Percentiles rank a stretch among this genome's conserved stretches.
Evolutionary conservation across 2,113 vertebrate genomes (phyloP).

Genomic region (Climacteris rufus): DNA sequence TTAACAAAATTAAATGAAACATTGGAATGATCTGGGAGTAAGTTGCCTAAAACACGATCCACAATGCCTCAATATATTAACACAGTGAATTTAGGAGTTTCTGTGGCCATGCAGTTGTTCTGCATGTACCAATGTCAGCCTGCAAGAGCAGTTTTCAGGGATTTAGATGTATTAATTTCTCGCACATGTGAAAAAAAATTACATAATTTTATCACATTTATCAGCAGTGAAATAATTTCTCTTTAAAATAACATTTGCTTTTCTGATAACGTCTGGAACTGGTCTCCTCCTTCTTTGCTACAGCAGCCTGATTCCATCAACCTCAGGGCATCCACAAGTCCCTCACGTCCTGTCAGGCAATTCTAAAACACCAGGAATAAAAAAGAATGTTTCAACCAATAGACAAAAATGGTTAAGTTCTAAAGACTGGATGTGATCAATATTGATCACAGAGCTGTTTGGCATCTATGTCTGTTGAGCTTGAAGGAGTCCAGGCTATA

Average conservation of each 20-base stretch:
- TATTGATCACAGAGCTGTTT: background rate
- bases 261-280: background rate
- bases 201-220: background rate
- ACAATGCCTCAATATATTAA: background rate
- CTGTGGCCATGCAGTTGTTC: background rate
- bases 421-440: background rate
- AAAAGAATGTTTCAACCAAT: background rate
- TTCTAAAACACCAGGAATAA: background rate
- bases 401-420: background rate
- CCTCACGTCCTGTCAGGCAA: background rate
- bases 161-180: background rate
- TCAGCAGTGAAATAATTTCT: background rate
- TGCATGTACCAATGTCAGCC: background rate
- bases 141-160: background rate
- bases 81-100: background rate
- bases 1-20: slow-evolving; percentile 3
- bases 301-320: background rate
- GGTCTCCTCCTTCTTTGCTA: background rate
- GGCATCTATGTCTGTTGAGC: accelerated
- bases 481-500: background rate
- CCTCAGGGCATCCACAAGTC: accelerated
- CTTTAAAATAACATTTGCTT: background rate
- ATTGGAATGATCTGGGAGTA: background rate
- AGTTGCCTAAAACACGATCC: background rate
- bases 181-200: background rate